Base-by-base conservation (phyloP, 1,140 invertebrate genomes). In the Globodera rostochiensis region DNA sequence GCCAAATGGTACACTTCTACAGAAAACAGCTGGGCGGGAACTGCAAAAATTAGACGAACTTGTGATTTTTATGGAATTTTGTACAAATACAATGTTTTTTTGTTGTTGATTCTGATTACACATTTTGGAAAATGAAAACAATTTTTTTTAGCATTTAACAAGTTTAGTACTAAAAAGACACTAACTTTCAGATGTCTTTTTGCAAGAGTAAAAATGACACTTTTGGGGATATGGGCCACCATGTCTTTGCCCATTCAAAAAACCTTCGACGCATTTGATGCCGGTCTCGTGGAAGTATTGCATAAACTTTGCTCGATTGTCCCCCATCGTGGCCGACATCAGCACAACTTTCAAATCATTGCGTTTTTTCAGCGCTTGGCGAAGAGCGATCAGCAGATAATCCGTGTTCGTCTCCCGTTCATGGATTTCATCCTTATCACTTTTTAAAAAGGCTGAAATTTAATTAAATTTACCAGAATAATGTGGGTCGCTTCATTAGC, bases 311-410 rank as follows among this genome's bases (percentile, higher is more conserved):
- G 93, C 91, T 47, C 95, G 92, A 50, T 93, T 91, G 66, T 85
- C 88, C 85, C 96, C 94, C 85, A 96, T 92, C 3, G 95, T 95
- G 7, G 96, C 96, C n/a, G 95, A 97, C 96, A 98, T 98, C 1
- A 98, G 91, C 73, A 98, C 92, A 13, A 83, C 82, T 81, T 88
- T 89, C 36, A 89, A 49, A 83, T 89, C 92, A 80, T 93, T 92
- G 85, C 93, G 94, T 21, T 93, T 92, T 1, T 92, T 88, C 6
- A 97, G 87, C 5, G 93, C 93, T 85, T 96, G 94, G 77, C 94
- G 93, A 9, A 98, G 88, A 19, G 94, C 93, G 75, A 96, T 94
- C 60, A 98, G 90, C 19, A 98, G 91, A 90, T 98, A 98, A 91
- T 98, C 97, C 74, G 94, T 94, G 87, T 95, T 94, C 85, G 95